Conservation (phyloP, 2,888 invertebrate genomes). For the Trissoscelio sp. region DNA sequence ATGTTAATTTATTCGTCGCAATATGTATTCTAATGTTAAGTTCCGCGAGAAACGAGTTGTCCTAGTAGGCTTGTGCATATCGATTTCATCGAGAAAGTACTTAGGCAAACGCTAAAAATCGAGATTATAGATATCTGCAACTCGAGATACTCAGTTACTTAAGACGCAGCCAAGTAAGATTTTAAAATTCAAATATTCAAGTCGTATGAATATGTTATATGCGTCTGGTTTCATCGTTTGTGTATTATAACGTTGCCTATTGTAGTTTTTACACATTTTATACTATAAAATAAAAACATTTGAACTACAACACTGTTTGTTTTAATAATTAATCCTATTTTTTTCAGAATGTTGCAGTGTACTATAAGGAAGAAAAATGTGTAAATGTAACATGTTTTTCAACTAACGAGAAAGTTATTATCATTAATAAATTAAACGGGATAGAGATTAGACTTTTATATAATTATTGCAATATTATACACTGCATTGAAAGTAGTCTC, state of each 20-base stretch:
- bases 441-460: slow-evolving; percentile 41
- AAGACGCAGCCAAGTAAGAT: slow-evolving; percentile 55
- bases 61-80: slow-evolving; percentile 66
- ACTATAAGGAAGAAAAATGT: background rate
- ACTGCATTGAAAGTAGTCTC: slow-evolving; percentile 30
- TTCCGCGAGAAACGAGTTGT: slow-evolving; percentile 65
- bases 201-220: slow-evolving; percentile 3
- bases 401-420: slow-evolving; percentile 44
- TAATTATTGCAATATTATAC: slow-evolving; percentile 32
- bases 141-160: slow-evolving; percentile 66
- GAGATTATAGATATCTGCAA: slow-evolving; percentile 65
- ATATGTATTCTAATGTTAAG: slow-evolving; percentile 57
- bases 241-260: slow-evolving; percentile 34
- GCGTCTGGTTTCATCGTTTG: background rate
- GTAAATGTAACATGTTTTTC: slow-evolving; percentile 16
- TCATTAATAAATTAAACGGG: slow-evolving; percentile 34
- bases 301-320: slow-evolving; percentile 20
- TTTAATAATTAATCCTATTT: slow-evolving; percentile 4
- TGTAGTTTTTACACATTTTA: slow-evolving; percentile 31
- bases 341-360: slow-evolving; percentile 11
- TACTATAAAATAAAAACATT: slow-evolving; percentile 51
- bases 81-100: slow-evolving; percentile 75
- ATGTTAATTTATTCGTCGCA: slow-evolving; percentile 65
- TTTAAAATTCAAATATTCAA: slow-evolving; percentile 37
- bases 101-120: slow-evolving; percentile 53